Evolutionary conservation across 1,140 invertebrate species (phyloP), one percentile per base, ranked within the genome.

Genomic region (Achatina immaculata): DNA sequence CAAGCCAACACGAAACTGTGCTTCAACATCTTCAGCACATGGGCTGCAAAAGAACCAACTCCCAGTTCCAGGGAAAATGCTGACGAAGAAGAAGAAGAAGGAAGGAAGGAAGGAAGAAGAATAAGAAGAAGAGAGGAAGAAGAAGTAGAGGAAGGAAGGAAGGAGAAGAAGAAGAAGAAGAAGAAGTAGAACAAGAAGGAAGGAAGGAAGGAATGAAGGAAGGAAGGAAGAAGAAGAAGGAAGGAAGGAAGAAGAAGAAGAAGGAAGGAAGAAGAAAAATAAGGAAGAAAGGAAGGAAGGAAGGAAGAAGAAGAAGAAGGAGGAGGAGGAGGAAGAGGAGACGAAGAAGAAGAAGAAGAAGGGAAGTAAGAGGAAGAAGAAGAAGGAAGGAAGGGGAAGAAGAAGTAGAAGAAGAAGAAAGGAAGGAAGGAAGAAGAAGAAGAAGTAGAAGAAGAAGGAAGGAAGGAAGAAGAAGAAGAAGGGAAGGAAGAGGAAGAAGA

Each of bases 171-270:
- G 65, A 34, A 68, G 65, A 68, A 34, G 65, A 34, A 68, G 65
- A 34, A 68, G 65, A 68, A 68, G 65, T 19, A 68, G 65, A 68
- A 68, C 14, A 68, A 68, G 65, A 68, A 68, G 66, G 19, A 34
- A 42, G 4, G 24, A 21, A 28, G 21, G 14, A 38, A 48, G 43
- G 38, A 62, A 24, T 24, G 34, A 36, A n/a, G 21, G 28, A 42
- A 68, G 31, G 48, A 51, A 48, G 16, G 11, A 31, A 48, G 24
- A 48, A 14, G 45, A 48, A 28, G 40, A 24, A 72, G 28, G 40
- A 38, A 72, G 31, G 31, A 36, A 72, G 40, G 31, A 28, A 28
- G 9, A 28, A 28, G n/a, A 38, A 72, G n/a, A 72, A 28, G 24
- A 36, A 28, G 28, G 40, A 36, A 72, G 69, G 28, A 6, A 40